Conservation (phyloP, 2,797 vertebrate genomes). For the Neosilurus mollespiculum region DNA sequence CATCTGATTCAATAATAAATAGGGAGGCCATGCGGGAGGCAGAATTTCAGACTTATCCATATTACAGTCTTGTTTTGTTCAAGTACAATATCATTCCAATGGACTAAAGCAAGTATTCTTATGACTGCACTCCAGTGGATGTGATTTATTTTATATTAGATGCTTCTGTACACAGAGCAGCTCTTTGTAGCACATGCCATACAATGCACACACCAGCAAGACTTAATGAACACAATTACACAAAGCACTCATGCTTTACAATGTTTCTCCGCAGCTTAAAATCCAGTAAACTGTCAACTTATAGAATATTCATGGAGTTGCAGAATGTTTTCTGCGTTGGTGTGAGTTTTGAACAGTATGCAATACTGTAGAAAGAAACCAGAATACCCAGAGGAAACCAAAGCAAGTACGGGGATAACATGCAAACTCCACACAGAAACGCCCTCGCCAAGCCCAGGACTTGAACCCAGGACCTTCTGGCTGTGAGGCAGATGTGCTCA, state of each 20-base stretch:
- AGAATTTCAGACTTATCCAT: background rate
- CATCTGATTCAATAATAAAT: background rate
- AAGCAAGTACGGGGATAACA: too few species aligned
- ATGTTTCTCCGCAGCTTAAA: background rate
- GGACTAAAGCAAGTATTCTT: background rate
- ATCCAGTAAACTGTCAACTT: background rate
- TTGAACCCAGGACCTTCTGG: too few species aligned
- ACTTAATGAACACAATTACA: background rate
- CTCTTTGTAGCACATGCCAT: background rate
- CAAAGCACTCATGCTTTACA: background rate
- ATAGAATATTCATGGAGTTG: too few species aligned
- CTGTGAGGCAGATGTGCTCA: too few species aligned
- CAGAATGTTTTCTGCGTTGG: background rate
- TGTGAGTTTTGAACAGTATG: background rate
- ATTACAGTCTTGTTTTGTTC: background rate
- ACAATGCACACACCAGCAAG: background rate
- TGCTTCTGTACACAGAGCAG: background rate
- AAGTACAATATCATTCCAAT: slow-evolving; percentile 1
- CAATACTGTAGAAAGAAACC: background rate
- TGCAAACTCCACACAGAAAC: too few species aligned
- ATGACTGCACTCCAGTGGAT: background rate
- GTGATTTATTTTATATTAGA: background rate
- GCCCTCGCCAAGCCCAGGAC: too few species aligned
- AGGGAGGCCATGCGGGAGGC: background rate
- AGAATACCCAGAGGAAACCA: too few species aligned